These are phyloP conservation scores for Calliopsis andreniformis DNA, from an alignment of 1,140 invertebrate species.

Conservation along the genomic window DNA sequence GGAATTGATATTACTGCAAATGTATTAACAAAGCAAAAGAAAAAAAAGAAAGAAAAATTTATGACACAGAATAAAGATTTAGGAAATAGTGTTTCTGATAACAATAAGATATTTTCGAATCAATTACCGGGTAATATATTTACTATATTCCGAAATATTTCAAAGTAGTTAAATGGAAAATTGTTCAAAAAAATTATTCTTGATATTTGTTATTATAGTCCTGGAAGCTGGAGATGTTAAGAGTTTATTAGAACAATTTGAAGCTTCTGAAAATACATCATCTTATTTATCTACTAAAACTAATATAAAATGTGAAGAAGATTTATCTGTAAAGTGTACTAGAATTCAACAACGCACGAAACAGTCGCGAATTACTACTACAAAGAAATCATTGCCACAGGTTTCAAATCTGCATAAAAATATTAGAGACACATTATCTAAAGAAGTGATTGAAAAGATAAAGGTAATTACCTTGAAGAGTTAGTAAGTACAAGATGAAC, in stretches of 20 bases:
- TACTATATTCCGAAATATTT: not conserved
- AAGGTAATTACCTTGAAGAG: slow-evolving; percentile 72
- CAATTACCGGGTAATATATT: slow-evolving; percentile 63
- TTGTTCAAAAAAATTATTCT: slow-evolving; percentile 3
- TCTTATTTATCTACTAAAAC: not conserved
- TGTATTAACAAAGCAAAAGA: slow-evolving; percentile 30
- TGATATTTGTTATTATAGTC: slow-evolving; percentile 65
- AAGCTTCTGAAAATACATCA: slow-evolving; percentile 76
- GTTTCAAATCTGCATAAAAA: slow-evolving; percentile 72
- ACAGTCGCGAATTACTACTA: slow-evolving; percentile 27
- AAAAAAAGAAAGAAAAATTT: slow-evolving; percentile 33
- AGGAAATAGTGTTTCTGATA: slow-evolving; percentile 60
- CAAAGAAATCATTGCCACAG: slow-evolving; percentile 61
- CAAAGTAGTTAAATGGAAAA: not conserved
- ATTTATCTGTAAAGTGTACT: not conserved
- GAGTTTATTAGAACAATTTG: slow-evolving; percentile 83
- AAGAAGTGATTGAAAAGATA: slow-evolving; percentile 81
- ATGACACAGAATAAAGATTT: not conserved
- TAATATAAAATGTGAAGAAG: not conserved
- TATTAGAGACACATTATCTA: slow-evolving; percentile 75
- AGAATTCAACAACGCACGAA: slow-evolving; percentile 23
- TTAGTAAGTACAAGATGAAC: not conserved
- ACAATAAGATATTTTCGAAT: slow-evolving; percentile 64
- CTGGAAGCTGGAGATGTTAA: slow-evolving; percentile 81
- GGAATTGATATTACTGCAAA: slow-evolving; percentile 23